Percentiles rank a stretch among this genome's conserved stretches.
Evolutionary conservation across 2,113 vertebrate genomes (phyloP).

Genomic region (Oncorhynchus masou): DNA sequence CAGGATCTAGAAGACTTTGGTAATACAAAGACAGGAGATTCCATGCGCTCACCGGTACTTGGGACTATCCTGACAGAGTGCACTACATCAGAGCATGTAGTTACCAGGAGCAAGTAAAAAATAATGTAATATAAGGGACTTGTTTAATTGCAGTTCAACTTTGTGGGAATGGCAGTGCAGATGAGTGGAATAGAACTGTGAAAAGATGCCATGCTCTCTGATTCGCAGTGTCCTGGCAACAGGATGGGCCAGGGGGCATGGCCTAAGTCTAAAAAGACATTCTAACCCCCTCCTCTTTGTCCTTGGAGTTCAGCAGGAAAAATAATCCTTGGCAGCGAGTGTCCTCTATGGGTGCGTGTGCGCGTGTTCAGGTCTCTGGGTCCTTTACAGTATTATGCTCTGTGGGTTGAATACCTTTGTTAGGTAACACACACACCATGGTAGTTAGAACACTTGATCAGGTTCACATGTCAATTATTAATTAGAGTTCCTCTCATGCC

Average conservation of each 20-base stretch:
- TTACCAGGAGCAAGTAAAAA: too few relatives aligned
- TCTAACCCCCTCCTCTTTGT: conserved; percentile 47
- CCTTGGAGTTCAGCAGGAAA: too few relatives aligned
- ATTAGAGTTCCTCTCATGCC: background rate
- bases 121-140: too few relatives aligned
- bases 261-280: conserved; percentile 16
- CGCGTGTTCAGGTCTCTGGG: conserved; percentile 35
- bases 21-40: too few relatives aligned
- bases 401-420: too few relatives aligned
- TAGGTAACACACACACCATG: too few relatives aligned
- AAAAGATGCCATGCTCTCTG: conserved; percentile 14
- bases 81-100: too few relatives aligned
- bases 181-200: background rate
- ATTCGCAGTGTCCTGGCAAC: conserved; percentile 30
- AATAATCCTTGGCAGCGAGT: conserved; percentile 24
- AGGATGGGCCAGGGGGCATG: conserved; percentile 30
- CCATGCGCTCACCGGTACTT: background rate
- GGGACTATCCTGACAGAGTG: background rate
- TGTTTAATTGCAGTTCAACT: too few relatives aligned
- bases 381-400: too few relatives aligned
- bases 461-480: background rate
- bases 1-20: too few relatives aligned
- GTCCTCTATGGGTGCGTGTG: background rate
- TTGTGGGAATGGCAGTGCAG: background rate
- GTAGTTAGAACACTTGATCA: background rate